These are phyloP conservation scores for Cactoblastis cactorum DNA, from an alignment of 2,888 invertebrate genomes.

Conservation along the genomic window DNA sequence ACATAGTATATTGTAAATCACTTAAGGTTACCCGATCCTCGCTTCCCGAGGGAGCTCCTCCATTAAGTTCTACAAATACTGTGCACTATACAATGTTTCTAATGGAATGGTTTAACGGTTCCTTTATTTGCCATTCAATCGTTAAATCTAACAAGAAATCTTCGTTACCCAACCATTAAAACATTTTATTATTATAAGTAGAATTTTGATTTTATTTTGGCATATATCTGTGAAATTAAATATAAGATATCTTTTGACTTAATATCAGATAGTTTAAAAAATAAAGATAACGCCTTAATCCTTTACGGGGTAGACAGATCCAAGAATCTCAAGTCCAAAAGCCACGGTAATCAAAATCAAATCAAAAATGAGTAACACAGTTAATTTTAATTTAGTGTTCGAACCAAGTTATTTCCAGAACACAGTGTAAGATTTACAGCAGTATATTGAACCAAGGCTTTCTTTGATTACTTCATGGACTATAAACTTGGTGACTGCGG, in stretches of 20 bases:
- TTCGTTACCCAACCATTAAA: neutral
- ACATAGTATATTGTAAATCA: neutral
- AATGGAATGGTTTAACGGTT: conserved; percentile 8
- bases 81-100: conserved; percentile 6
- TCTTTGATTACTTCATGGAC: conserved; percentile 7
- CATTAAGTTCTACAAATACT: conserved; percentile 10
- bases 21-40: neutral
- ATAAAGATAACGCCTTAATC: no score
- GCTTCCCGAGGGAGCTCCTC: neutral
- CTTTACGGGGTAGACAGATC: no score
- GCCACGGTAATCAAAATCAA: no score
- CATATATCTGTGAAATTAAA: no score
- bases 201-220: neutral
- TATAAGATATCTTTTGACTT: no score
- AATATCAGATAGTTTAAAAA: no score
- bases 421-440: neutral
- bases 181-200: neutral
- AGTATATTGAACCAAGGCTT: neutral
- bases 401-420: neutral
- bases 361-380: no score
- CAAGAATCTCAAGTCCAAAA: no score
- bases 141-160: conserved; percentile 3
- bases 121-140: conserved; percentile 6
- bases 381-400: neutral
- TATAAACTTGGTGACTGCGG: conserved; percentile 1